Base-by-base conservation (phyloP, 2,113 vertebrate species). In the Pseudonaja textilis region DNA sequence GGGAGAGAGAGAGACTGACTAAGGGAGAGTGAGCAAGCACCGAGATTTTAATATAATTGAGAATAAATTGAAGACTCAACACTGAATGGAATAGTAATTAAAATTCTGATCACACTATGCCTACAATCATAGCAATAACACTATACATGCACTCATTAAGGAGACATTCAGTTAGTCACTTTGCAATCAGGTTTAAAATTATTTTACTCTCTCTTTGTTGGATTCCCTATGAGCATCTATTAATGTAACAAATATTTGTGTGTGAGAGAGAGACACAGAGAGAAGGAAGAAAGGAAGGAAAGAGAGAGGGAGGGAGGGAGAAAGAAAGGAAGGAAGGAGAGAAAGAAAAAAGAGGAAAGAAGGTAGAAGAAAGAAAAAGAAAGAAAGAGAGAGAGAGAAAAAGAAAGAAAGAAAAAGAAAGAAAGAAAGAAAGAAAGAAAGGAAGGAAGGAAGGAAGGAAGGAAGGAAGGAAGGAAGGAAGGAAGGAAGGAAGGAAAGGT, bases 101-200 rank as follows among this genome's bases (percentile, higher is more conserved):
- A 11, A 45, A 92, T 96, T 96, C 96, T 56, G 93, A 91, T 94
- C 96, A 96, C 90, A 0, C 86, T 86, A 0, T 57, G 69, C n/a
- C 87, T 88, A 91, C 89, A 94, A 93, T 95, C 92, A 91, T 25
- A 94, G 96, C 94, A 93, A 89, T 39, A 92, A 95, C 57, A 92
- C 89, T 95, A 74, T 54, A 74, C 81, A 57, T 26, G 25, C 90
- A 93, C 94, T 96, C 95, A 94, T 95, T 94, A 94, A 95, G 95
- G 97, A 95, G 93, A 94, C n/a, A 87, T 91, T 89, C 93, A 12
- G 54, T 87, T 91, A 92, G 87, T 52, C 18, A 91, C 94, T 45
- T 92, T 88, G 94, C 92, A 95, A 94, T 96, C 91, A 90, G 5
- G 1, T 95, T 96, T 96, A 91, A 96, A 96, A 96, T 90, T 45